Percentiles rank a stretch among this genome's conserved stretches.
phyloP scores from a whole-genome alignment of 2,797 vertebrate genomes.

The Emydoidea blandingii region DNA sequence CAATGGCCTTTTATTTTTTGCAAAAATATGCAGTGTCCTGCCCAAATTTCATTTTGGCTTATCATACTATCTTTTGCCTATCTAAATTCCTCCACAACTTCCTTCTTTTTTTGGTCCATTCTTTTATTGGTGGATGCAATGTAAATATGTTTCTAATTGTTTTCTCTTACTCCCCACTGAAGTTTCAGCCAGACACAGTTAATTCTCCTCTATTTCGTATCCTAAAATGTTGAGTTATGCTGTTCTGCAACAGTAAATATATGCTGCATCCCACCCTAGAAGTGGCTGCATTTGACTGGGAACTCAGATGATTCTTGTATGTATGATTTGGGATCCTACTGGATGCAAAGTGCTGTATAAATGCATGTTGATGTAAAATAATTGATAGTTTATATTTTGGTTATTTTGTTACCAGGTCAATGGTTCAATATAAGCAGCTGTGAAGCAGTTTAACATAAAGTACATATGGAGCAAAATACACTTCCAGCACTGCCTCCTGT shows the following conservation, averaged over 20 bases:
- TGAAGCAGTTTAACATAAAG: constrained; percentile 1
- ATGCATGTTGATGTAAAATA: neutral
- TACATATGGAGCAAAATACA: constrained; percentile 7
- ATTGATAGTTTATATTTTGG: neutral
- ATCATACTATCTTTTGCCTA: neutral
- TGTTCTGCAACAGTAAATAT: constrained; percentile 1
- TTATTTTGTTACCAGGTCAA: neutral
- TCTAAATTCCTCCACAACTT: neutral
- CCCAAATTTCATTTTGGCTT: neutral
- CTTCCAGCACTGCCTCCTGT: neutral
- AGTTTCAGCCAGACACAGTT: neutral
- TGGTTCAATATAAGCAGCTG: neutral
- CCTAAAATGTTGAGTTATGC: neutral
- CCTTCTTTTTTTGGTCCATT: neutral
- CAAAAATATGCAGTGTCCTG: neutral
- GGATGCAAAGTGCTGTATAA: neutral
- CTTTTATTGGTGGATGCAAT: neutral
- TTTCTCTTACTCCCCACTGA: neutral
- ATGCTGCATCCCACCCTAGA: neutral
- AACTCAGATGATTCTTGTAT: neutral
- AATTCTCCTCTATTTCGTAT: neutral
- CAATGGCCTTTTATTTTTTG: neutral
- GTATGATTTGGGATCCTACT: neutral
- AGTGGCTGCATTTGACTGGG: neutral
- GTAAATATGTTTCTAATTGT: neutral